Evolutionary conservation across 2,797 vertebrate species (phyloP).

Genomic region (Channallabes apus): DNA sequence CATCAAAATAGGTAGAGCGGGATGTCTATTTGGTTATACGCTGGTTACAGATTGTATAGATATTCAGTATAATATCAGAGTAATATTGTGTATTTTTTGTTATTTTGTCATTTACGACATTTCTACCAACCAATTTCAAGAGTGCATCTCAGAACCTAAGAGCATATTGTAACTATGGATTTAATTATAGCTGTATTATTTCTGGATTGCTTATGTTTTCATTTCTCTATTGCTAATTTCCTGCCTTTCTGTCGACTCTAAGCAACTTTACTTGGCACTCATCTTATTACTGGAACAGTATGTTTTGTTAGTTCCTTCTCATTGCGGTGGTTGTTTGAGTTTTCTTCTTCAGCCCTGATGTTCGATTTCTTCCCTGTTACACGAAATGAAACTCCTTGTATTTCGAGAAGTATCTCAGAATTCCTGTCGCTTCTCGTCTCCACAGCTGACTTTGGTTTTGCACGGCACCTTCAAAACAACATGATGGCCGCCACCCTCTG

Average conservation of each 20-base stretch:
- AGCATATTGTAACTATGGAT: not conserved
- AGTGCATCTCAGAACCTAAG: not conserved
- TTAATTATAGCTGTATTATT: not conserved
- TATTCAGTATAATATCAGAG: not conserved
- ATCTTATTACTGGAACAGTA: not conserved
- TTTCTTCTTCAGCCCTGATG: not conserved
- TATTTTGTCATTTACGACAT: not conserved
- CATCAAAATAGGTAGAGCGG: constrained; percentile 88
- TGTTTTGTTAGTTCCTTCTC: not conserved
- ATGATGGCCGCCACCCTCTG: constrained; percentile 99
- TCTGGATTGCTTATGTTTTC: not conserved
- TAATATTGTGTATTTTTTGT: not conserved
- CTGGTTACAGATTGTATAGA: not conserved
- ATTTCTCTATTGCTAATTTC: not conserved
- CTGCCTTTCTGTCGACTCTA: not conserved
- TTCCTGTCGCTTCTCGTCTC: not conserved
- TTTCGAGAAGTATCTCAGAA: not conserved
- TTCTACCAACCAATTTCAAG: not conserved
- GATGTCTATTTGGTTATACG: not conserved
- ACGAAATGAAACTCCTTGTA: not conserved
- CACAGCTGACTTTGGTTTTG: constrained; percentile 95
- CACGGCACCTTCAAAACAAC: constrained; percentile 93
- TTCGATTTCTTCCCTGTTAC: not conserved
- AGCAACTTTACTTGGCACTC: not conserved
- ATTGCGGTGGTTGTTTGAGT: not conserved